Conservation (phyloP, 2,797 vertebrate genomes). For the Cynodonichthys magdalenae region DNA sequence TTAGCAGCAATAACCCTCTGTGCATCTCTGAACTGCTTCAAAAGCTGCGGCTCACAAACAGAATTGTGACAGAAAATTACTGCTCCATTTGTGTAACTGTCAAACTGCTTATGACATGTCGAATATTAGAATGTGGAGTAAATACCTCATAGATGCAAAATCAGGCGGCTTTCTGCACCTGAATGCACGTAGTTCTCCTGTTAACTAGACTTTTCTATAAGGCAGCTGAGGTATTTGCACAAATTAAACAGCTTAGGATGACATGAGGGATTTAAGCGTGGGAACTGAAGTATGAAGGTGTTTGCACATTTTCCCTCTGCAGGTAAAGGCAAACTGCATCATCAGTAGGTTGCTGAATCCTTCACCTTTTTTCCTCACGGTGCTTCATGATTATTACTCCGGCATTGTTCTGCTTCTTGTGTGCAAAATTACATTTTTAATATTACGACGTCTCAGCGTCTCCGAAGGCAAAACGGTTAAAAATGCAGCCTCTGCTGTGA, state of each 20-base stretch:
- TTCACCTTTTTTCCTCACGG: conserved; percentile 11
- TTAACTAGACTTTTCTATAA: background rate
- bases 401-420: conserved; percentile 17
- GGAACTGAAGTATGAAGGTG: conserved; percentile 18
- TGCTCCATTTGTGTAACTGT: conserved; percentile 5
- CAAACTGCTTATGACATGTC: conserved; percentile 11
- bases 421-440: conserved; percentile 42
- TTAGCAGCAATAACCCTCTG: conserved; percentile 11
- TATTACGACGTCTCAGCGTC: conserved; percentile 13
- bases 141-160: conserved; percentile 22
- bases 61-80: conserved; percentile 4
- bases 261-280: conserved; percentile 1
- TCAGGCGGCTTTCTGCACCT: conserved; percentile 10
- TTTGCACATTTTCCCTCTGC: conserved; percentile 19
- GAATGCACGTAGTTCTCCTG: conserved; percentile 1
- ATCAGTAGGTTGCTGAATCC: conserved; percentile 20
- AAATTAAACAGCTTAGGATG: conserved; percentile 13
- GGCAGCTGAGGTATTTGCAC: conserved; percentile 1
- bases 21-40: conserved; percentile 6
- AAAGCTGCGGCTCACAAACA: conserved; percentile 14
- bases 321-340: conserved; percentile 15
- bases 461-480: conserved; percentile 25
- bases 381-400: conserved; percentile 10
- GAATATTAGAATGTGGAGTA: conserved; percentile 8
- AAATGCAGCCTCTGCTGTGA: conserved; percentile 16